A percentile compares a stretch with the other conserved stretches of the same genome.
Conservation (phyloP, 2,888 invertebrate genomes). For the Cephus pulcher region DNA sequence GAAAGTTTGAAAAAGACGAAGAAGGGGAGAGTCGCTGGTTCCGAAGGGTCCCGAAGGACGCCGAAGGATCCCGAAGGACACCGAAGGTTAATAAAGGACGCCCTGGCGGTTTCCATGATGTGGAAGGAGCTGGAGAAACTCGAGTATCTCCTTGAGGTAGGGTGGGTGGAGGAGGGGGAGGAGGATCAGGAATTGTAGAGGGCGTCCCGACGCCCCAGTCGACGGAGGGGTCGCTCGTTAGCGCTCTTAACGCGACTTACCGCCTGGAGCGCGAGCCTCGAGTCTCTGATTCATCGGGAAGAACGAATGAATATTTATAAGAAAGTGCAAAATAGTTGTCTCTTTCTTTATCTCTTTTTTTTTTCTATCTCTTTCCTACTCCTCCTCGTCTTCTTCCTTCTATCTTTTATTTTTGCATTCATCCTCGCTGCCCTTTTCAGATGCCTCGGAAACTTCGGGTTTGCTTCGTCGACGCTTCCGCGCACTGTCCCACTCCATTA, state of each 20-base stretch:
- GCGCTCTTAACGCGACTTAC: constrained; percentile 66
- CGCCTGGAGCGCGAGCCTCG: constrained; percentile 59
- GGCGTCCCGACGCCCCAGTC: constrained; percentile 23
- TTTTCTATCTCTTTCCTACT: constrained; percentile 12
- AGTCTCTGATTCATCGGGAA: constrained; percentile 59
- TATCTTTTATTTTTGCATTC: background rate
- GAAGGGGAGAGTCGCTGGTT: constrained; percentile 14
- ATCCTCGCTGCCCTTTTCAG: background rate
- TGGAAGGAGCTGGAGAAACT: background rate
- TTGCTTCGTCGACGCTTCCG: background rate
- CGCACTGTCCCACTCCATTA: background rate
- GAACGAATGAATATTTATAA: constrained; percentile 65
- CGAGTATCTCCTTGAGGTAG: background rate
- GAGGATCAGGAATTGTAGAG: constrained; percentile 16
- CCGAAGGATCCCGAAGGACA: constrained; percentile 11
- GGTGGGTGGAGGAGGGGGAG: constrained; percentile 16
- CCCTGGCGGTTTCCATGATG: background rate
- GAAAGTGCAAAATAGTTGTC: constrained; percentile 62
- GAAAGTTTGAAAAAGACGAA: constrained; percentile 12
- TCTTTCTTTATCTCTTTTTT: constrained; percentile 19
- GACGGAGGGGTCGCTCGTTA: constrained; percentile 62
- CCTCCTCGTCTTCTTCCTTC: constrained; percentile 5
- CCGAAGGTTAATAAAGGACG: constrained; percentile 8
- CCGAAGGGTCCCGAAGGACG: constrained; percentile 8
- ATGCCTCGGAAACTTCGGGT: background rate